Base-by-base conservation (phyloP, 1,140 invertebrate genomes). In the Aphaenogaster ashmeadi region DNA sequence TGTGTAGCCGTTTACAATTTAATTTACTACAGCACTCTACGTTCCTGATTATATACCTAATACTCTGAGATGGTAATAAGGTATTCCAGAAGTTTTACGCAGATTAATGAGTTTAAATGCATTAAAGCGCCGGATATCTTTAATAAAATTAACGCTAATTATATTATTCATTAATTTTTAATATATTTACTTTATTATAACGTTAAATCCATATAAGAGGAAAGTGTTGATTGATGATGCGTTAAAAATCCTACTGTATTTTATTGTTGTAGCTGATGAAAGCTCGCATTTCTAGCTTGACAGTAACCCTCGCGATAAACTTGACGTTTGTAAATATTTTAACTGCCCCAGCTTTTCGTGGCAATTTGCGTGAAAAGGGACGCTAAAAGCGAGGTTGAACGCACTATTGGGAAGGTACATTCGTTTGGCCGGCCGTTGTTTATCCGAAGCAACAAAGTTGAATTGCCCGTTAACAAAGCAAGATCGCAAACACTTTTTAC, bases 381-480 rank as follows among this genome's bases (percentile, higher is more conserved):
- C 67, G 83, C 64, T 75, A 71, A 88, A 88, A 86, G 85, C 47
- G 47, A 85, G 72, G 11, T 52, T 81, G 58, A n/a, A 72, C 54
- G 33, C n/a, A 8, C 62, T 54, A 83, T 41, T 80, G 87, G 36
- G 56, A 56, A 75, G 44, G 47, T 54, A 66, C 62, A 72, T 90
- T 87, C 71, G 85, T 87, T 86, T 75, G 77, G 33, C 69, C 36
- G 36, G 18, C 15, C 50, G 44, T 80, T 89, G 79, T 91, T 89
- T 91, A 93, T 93, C 92, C 88, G 89, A 92, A 93, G 91, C 91
- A 77, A 71, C 69, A 89, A 93, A 94, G 93, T 94, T 93, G 91
- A 94, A 94, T 94, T 90, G 90, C 84, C 89, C 89, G 91, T 92
- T 91, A 93, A 92, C 90, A 87, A 90, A 89, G 90, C 90, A 92